Evolutionary conservation across 2,113 vertebrate genomes (phyloP), one percentile per base, ranked within the genome.

Genomic region (Xiphorhynchus elegans): DNA sequence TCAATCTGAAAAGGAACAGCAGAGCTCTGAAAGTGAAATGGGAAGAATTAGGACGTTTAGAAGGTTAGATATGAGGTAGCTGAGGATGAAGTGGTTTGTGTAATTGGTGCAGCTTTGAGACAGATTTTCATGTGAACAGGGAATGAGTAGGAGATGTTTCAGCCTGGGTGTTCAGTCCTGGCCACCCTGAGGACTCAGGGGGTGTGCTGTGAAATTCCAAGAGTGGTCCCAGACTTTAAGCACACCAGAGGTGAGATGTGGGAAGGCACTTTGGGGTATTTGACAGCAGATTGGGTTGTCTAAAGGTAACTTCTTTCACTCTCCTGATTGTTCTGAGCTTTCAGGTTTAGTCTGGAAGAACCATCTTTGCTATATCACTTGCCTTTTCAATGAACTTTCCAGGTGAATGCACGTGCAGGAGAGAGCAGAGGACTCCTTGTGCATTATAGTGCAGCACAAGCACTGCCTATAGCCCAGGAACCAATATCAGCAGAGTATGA

Each of bases 301-400:
- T 69, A 6, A 91, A 64, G 12, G 6, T 76, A 75, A 89, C 67
- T 73, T 89, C 52, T 87, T 85, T 58, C 64, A 37, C 72, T 84
- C 66, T 87, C 39, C 39, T 42, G 72, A 16, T 52, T 62, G 39
- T 70, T 93, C 53, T 19, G 70, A 80, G 81, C 62, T 68, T 40
- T 91, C 70, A 23, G n/a, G 33, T 78, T 87, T 60, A 26, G 37
- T 60, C 40, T 79, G 66, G 47, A 31, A 78, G 86, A 9, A 6
- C 67, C 49, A 7, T 76, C 77, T 87, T 40, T 40, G 80, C 73
- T 70, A 0, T n/a, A 47, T 89, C 76, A n/a, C 59, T 78, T 68
- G 80, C 80, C 89, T 92, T 91, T 87, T 77, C 59, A 75, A 76
- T 91, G 91, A 95, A 95, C 93, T 94, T 96, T 89, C 87, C 62